Base-by-base conservation (phyloP, 2,888 invertebrate species). In the Ligdia adustata region DNA sequence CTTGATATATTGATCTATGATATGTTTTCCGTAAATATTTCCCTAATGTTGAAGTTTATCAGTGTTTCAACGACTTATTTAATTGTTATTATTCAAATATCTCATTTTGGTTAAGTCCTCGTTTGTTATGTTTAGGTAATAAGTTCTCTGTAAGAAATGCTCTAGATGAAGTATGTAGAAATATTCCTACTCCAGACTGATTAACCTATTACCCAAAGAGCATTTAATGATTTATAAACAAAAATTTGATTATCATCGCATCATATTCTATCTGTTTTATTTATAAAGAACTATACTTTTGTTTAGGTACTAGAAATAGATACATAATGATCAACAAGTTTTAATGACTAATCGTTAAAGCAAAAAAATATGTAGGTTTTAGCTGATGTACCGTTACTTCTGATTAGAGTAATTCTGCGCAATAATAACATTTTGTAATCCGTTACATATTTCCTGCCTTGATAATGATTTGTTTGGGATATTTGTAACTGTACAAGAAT, bases 61-160 rank as follows among this genome's bases (percentile, higher is more conserved):
- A 83, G 81, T 52, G 75, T 84, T 2, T 75, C 81, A 9, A 81
- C 84, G 0, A 82, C 85, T 0, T 86, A 83, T 55, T 69, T 85
- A 34, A 82, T 87, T 61, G 72, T 86, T 12, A 75, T 83, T 16
- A 73, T 86, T 52, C 87, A 87, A 64, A 62, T 82, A 26, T 75
- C 75, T 32, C 78, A 81, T 57, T 75, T 82, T 46, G 29, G 69
- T 14, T 77, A 66, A 72, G 18, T 34, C 29, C n/a, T n/a, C n/a
- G n/a, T 9, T 26, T 26, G 18, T 6, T 2, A 1, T 18, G 7
- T 6, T 6, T 18, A 1, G 2, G 18, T 6, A 24, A 0, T 24
- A 1, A 24, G 9, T 24, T 24, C 0, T n/a, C n/a, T n/a, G n/a
- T n/a, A n/a, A n/a, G n/a, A n/a, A n/a, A n/a, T n/a, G n/a, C n/a